Conservation (phyloP, 1,140 invertebrate genomes). For the Marisa cornuarietis region DNA sequence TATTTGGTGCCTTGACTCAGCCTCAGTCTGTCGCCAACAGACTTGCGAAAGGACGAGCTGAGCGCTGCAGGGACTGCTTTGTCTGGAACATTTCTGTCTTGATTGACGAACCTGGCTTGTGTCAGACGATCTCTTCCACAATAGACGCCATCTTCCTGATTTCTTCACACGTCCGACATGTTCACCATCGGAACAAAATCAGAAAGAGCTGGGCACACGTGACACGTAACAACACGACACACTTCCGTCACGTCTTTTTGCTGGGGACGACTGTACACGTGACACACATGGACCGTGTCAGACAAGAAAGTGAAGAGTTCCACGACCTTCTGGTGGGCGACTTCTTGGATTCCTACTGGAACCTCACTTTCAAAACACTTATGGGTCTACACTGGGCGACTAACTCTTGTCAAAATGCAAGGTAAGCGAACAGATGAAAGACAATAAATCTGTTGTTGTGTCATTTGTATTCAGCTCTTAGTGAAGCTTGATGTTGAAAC, state of each 20-base stretch:
- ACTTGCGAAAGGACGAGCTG: too few species aligned
- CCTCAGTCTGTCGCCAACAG: too few species aligned
- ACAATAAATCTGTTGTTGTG: too few species aligned
- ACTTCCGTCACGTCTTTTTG: conserved; percentile 14
- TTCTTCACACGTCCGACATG: not conserved
- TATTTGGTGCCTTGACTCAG: too few species aligned
- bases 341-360: conserved; percentile 11
- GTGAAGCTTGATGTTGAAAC: too few species aligned
- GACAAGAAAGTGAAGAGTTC: not conserved
- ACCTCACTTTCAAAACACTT: conserved; percentile 12
- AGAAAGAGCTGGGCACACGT: conserved; percentile 9
- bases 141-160: conserved; percentile 3
- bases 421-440: not conserved
- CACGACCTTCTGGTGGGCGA: conserved; percentile 5
- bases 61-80: too few species aligned
- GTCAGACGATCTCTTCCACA: too few species aligned
- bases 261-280: not conserved
- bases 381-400: not conserved
- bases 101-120: too few species aligned
- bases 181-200: not conserved
- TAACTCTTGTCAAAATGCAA: not conserved
- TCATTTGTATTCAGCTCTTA: too few species aligned
- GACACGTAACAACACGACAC: conserved; percentile 15
- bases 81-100: too few species aligned
- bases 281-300: not conserved